Base-by-base conservation (phyloP, 2,888 invertebrate species). In the Eupeodes latifasciatus region DNA sequence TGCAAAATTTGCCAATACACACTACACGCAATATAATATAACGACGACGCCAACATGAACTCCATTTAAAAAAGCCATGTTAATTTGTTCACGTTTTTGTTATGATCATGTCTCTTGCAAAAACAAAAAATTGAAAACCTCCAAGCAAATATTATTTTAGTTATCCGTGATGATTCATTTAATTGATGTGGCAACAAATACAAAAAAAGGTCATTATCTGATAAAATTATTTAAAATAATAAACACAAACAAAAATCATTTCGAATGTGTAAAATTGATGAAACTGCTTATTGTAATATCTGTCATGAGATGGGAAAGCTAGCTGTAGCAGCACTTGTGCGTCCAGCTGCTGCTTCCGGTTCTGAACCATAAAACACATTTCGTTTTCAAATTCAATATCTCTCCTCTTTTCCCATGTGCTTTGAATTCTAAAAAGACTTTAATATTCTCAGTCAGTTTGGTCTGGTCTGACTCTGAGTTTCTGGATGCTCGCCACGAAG, bases 281-380 rank as follows among this genome's bases (percentile, higher is more conserved):
- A 10, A 71, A 69, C 57, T 34, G 12, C 2, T 40, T 62, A 61
- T 62, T 19, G 16, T 53, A 47, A 40, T 69, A 62, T 62, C 44
- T 81, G 49, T 40, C 34, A 49, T 49, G 61, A 71, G 71, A 19
- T 47, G 69, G 40, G 66, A 77, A 76, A 81, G 75, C 67, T 74
- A 51, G 67, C 16, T 69, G n/a, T 5, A 49, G 61, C 40, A 49
- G 61, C 40, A 40, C 64, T 78, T 55, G 40, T 78, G 81, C 77
- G 75, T 85, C 81, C 85, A 85, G 85, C 85, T 88, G 88, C 81
- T 85, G 81, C 81, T 88, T 88, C 88, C 88, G 88, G 88, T 61
- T 80, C n/a, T 49, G 61, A 16, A 49, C 67, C 61, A 81, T 84
- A 78, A 80, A 83, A 76, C 74, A 77, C 62, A 74, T 87, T 40